Percentiles rank a stretch among this genome's conserved stretches.
Evolutionary conservation across 2,888 invertebrate genomes (phyloP).

Genomic region (Merodon equestris): DNA sequence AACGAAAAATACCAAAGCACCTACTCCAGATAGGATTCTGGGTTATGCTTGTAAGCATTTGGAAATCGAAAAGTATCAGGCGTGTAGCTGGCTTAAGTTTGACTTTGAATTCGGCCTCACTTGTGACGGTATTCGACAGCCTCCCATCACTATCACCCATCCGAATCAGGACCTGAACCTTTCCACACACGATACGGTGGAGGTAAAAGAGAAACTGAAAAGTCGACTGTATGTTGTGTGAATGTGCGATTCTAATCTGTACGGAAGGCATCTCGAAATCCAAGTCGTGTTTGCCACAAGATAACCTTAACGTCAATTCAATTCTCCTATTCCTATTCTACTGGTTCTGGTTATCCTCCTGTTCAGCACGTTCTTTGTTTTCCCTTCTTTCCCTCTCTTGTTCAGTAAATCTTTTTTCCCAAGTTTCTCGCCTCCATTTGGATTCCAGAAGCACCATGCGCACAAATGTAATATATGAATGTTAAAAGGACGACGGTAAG

Average conservation of each 20-base stretch:
- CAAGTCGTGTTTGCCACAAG: constrained; percentile 66
- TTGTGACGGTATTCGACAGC: constrained; percentile 31
- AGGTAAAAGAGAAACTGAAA: no score
- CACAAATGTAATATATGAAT: no score
- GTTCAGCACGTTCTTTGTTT: constrained; percentile 4
- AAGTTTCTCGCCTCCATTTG: no score
- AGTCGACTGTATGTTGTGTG: constrained; percentile 3
- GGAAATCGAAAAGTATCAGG: constrained; percentile 18
- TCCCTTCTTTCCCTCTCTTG: no score
- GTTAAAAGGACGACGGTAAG: not conserved
- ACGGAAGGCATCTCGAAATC: constrained; percentile 63
- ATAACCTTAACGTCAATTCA: constrained; percentile 67
- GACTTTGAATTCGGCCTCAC: constrained; percentile 28
- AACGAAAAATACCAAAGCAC: constrained; percentile 36
- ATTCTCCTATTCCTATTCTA: constrained; percentile 38
- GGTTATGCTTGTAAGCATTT: constrained; percentile 49
- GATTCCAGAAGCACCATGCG: no score
- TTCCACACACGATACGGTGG: no score
- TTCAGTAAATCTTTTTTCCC: no score
- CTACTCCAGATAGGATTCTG: constrained; percentile 31
- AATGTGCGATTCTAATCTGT: constrained; percentile 55
- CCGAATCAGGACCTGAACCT: constrained; percentile 5
- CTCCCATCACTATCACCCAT: constrained; percentile 13
- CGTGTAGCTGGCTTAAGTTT: constrained; percentile 12
- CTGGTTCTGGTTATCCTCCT: not conserved